These are phyloP conservation scores for Tanypteryx hageni DNA, from an alignment of 2,888 invertebrate species.

Conservation along the genomic window DNA sequence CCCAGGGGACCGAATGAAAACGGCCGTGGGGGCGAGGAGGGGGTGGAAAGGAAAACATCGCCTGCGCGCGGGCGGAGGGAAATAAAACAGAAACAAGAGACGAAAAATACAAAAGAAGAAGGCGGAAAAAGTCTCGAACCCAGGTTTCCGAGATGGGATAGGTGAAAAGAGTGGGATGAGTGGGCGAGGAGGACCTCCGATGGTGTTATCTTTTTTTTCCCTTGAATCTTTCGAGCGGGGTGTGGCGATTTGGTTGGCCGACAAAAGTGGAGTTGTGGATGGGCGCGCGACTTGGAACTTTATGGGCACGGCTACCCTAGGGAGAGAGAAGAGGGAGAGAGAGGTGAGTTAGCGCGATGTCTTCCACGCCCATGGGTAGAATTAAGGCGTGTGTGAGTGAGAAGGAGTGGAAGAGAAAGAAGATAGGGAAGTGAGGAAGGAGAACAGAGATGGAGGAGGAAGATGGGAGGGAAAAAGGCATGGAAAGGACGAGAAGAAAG, in stretches of 20 bases:
- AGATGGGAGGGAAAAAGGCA: neutral
- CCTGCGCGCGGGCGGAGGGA: neutral
- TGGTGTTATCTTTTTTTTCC: neutral
- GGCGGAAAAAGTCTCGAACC: neutral
- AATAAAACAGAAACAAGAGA: constrained; percentile 3
- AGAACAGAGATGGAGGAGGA: neutral
- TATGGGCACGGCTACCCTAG: constrained; percentile 12
- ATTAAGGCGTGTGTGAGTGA: neutral
- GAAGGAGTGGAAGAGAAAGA: neutral
- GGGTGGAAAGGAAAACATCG: neutral
- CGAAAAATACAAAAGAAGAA: neutral
- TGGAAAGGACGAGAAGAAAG: neutral
- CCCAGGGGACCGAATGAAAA: neutral
- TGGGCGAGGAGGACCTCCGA: constrained; percentile 3
- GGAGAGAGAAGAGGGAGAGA: neutral
- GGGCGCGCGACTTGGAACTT: constrained; percentile 24
- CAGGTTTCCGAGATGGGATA: neutral
- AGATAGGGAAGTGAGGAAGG: neutral
- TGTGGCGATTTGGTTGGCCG: constrained; percentile 27
- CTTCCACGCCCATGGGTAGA: constrained; percentile 23
- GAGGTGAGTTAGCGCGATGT: neutral
- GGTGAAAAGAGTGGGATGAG: neutral
- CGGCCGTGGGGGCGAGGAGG: no score
- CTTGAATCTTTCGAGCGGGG: neutral
- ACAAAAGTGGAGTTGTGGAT: constrained; percentile 32